These are phyloP conservation scores for Cydia splendana DNA, from an alignment of 1,140 invertebrate genomes.

Conservation along the genomic window DNA sequence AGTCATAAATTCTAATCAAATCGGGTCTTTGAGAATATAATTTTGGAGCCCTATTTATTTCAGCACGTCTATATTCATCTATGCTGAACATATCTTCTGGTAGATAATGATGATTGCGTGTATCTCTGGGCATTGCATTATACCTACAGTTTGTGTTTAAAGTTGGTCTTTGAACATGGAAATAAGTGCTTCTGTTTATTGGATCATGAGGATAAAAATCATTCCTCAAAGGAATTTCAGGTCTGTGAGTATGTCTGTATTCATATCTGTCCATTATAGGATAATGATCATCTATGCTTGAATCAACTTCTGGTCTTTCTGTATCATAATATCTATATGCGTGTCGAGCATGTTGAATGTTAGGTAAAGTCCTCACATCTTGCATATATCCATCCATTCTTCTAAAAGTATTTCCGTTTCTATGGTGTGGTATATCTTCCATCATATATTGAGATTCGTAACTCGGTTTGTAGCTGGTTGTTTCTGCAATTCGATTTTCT, in stretches of 20 bases:
- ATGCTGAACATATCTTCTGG: not conserved
- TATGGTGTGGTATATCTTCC: not conserved
- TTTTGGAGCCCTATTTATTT: not conserved
- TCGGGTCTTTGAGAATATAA: not conserved
- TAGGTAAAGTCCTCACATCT: not conserved
- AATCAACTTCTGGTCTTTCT: not conserved
- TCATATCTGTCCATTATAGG: not conserved
- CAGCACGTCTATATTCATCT: conserved; percentile 7
- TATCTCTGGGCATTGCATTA: not conserved
- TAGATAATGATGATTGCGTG: not conserved
- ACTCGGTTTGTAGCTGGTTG: not conserved
- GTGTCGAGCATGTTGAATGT: not conserved
- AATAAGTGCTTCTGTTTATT: not conserved
- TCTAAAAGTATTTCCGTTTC: not conserved
- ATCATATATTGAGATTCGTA: not conserved
- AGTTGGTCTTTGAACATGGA: not conserved
- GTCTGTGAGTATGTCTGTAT: not conserved
- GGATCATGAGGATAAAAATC: not conserved
- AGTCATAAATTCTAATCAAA: not conserved
- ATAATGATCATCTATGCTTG: not conserved
- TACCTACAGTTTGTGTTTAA: not conserved
- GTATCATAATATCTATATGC: not conserved
- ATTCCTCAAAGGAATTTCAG: not conserved
- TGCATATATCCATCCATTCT: not conserved
- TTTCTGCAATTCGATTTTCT: not conserved